Conservation (phyloP, 2,113 vertebrate genomes). For the Rhinogobius similis region DNA sequence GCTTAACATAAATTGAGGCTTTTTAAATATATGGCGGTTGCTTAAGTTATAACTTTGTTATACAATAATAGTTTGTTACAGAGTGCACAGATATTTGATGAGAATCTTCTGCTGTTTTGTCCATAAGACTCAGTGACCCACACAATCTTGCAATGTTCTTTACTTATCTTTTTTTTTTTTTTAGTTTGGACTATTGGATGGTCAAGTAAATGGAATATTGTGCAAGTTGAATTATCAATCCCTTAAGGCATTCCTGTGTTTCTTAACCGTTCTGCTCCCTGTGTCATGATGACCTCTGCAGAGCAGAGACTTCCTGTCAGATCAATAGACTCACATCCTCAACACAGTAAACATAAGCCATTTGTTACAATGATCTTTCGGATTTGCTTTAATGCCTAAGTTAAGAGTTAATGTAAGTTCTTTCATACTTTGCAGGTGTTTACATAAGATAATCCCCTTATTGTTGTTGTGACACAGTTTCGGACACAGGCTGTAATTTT, state of each 20-base stretch:
- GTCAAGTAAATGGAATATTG: no score
- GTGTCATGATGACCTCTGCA: constrained; percentile 7
- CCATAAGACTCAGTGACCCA: not conserved
- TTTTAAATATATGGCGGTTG: not conserved
- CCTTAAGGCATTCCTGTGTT: no score
- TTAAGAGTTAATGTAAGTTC: not conserved
- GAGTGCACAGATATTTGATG: not conserved
- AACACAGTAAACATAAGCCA: constrained; percentile 12
- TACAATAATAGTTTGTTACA: not conserved
- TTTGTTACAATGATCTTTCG: constrained; percentile 17
- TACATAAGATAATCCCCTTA: constrained; percentile 31
- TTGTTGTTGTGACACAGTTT: constrained; percentile 33
- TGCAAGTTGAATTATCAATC: not conserved
- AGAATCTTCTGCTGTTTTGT: not conserved
- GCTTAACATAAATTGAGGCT: not conserved
- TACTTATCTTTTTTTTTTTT: not conserved
- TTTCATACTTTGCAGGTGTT: constrained; percentile 1
- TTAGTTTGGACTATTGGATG: no score
- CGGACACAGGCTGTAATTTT: constrained; percentile 21
- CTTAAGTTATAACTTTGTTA: not conserved
- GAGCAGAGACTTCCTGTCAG: not conserved
- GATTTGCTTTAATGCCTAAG: not conserved
- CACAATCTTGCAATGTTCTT: not conserved
- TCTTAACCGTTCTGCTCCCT: not conserved
- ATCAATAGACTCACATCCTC: constrained; percentile 31